Percentiles rank a stretch among this genome's conserved stretches.
phyloP scores from a whole-genome alignment of 2,888 invertebrate species.

The Dryadula phaetusa region DNA sequence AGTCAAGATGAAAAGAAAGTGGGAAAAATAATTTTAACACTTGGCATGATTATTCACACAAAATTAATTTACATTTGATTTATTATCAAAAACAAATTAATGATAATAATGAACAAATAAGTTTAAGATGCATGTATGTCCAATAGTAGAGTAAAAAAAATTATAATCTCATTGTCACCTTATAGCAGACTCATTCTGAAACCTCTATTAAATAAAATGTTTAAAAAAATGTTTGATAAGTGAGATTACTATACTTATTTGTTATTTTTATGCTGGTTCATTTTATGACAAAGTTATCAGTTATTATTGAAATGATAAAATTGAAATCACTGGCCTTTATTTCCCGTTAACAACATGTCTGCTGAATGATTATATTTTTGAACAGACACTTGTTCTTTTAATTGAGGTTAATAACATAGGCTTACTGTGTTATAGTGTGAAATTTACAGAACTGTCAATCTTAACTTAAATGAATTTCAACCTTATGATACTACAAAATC shows the following conservation, averaged over 20 bases:
- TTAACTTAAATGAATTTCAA: slow-evolving; percentile 49
- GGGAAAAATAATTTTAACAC: no score
- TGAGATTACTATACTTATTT: background rate
- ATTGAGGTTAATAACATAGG: slow-evolving; percentile 72
- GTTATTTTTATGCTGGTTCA: slow-evolving; percentile 51
- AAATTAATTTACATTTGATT: no score
- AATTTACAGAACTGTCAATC: slow-evolving; percentile 45
- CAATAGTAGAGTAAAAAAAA: no score
- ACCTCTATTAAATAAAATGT: background rate
- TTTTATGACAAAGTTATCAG: slow-evolving; percentile 49
- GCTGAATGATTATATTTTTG: slow-evolving; percentile 63
- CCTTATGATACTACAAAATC: slow-evolving; percentile 48
- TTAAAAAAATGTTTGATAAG: background rate
- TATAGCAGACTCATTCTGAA: background rate
- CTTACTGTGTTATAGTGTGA: slow-evolving; percentile 49
- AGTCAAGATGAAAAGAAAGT: no score
- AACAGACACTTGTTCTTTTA: slow-evolving; percentile 61
- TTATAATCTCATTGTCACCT: no score
- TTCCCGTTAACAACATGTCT: slow-evolving; percentile 49
- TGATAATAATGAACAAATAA: no score
- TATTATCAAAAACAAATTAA: no score
- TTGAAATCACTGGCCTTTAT: slow-evolving; percentile 54
- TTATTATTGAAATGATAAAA: slow-evolving; percentile 56
- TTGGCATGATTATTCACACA: no score
- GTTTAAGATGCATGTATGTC: no score